A percentile compares a stretch with the other conserved stretches of the same genome.
Evolutionary conservation across 2,113 vertebrate species (phyloP).

Genomic region (Neogobius melanostomus): DNA sequence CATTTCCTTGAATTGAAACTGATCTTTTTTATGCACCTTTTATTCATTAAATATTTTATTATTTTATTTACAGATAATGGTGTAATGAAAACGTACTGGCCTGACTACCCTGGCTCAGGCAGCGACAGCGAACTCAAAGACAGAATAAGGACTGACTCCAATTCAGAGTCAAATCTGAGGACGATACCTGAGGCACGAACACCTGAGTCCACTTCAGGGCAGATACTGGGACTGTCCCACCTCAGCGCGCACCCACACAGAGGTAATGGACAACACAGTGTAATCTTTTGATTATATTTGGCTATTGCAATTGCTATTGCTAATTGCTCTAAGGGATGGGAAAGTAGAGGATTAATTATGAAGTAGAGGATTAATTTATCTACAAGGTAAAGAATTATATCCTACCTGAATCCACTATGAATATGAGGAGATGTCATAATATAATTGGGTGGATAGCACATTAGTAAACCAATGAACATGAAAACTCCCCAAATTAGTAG

Average conservation of each 20-base stretch:
- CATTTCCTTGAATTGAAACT: no score
- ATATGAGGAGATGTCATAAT: no score
- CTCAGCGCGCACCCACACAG: slow-evolving; percentile 79
- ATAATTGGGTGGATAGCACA: no score
- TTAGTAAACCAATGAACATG: no score
- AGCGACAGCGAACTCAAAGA: slow-evolving; percentile 67
- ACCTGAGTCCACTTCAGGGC: slow-evolving; percentile 51
- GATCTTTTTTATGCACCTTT: no score
- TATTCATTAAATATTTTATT: background rate
- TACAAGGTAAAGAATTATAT: no score
- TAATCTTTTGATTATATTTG: background rate
- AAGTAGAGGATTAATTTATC: no score
- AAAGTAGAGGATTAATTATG: no score
- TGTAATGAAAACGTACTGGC: slow-evolving; percentile 76
- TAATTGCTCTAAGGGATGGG: no score
- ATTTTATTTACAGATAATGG: slow-evolving; percentile 62
- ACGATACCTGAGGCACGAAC: slow-evolving; percentile 52
- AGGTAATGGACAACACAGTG: slow-evolving; percentile 69
- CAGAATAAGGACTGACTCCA: slow-evolving; percentile 58
- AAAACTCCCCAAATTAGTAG: no score
- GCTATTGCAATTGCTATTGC: no score
- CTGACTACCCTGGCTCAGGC: slow-evolving; percentile 70
- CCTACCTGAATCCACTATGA: no score
- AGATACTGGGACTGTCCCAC: slow-evolving; percentile 75
- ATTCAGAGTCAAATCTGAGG: slow-evolving; percentile 40